Base-by-base conservation (phyloP, 2,888 invertebrate species). In the Altica lythri region DNA sequence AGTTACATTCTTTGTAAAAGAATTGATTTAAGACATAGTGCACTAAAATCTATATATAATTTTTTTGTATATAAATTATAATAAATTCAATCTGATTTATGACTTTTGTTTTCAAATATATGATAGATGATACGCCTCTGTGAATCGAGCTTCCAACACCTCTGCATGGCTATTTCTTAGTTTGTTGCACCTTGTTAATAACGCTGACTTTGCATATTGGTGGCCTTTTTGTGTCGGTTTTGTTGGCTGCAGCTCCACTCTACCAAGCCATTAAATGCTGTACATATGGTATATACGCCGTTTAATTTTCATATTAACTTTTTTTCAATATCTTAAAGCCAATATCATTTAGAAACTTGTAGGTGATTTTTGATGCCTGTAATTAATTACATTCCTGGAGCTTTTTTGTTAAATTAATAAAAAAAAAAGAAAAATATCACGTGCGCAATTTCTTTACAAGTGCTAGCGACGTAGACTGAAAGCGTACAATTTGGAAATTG, bases 131-230 rank as follows among this genome's bases (percentile, higher is more conserved):
- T 22, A 38, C 40, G 22, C 13, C 40, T 4, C 40, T 40, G 40
- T n/a, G 10, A 8, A 2, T 13, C 13, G 12, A n/a, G 13, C 25
- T 40, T 13, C 61, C 68, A 65, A 37, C 48, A 47, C 66, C 65
- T 63, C 68, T 68, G 68, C 50, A 51, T 55, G 54, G 32, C 61
- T 63, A 40, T 40, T 40, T 22, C 68, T 66, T 70, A 68, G 72
- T 73, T 72, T 73, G 74, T 73, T 73, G 73, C 73, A 74, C 73
- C 75, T 75, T 73, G 75, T 75, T 75, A 75, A 75, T 75, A 74
- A 74, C 68, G 73, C 73, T 75, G 75, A 75, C 75, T 74, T 73
- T 74, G 75, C 75, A 75, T 73, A 73, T 73, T 73, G 68, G 69
- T 65, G 54, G 64, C 62, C 67, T 72, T 71, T 72, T 69, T 69